phyloP scores from a whole-genome alignment of 2,113 vertebrate species.

The Cyphomyrus discorhynchus region DNA sequence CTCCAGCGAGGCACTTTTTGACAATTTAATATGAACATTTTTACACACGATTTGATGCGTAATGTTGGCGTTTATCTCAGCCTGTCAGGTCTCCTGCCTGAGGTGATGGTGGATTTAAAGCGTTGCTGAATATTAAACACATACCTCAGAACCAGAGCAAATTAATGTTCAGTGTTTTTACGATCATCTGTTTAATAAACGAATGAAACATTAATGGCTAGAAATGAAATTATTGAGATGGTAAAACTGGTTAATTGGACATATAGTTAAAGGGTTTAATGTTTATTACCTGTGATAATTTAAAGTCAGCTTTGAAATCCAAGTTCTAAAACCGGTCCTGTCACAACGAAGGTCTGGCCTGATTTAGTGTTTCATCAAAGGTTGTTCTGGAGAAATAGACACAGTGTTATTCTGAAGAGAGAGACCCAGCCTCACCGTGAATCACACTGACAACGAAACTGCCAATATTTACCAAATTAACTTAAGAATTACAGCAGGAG shows the following conservation, averaged over 20 bases:
- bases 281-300: not conserved
- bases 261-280: not conserved
- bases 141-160: not conserved
- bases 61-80: not conserved
- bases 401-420: not conserved
- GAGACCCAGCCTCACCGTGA: not conserved
- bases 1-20: not conserved
- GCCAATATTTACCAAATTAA: constrained; percentile 6
- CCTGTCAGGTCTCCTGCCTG: not conserved
- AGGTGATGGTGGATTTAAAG: not conserved
- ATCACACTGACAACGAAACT: constrained; percentile 6
- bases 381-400: not conserved
- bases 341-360: not conserved
- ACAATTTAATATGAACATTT: not conserved
- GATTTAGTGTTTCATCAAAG: not conserved
- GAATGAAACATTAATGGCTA: not conserved
- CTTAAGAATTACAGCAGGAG: not conserved
- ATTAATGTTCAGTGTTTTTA: not conserved
- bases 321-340: not conserved
- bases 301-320: not conserved
- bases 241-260: not conserved
- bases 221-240: not conserved
- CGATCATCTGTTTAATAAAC: constrained; percentile 7
- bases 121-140: not conserved
- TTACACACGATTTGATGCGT: not conserved